A percentile compares a stretch with the other conserved stretches of the same genome.
These are phyloP conservation scores for Lerema accius DNA, from an alignment of 1,140 invertebrate genomes.

Conservation along the genomic window DNA sequence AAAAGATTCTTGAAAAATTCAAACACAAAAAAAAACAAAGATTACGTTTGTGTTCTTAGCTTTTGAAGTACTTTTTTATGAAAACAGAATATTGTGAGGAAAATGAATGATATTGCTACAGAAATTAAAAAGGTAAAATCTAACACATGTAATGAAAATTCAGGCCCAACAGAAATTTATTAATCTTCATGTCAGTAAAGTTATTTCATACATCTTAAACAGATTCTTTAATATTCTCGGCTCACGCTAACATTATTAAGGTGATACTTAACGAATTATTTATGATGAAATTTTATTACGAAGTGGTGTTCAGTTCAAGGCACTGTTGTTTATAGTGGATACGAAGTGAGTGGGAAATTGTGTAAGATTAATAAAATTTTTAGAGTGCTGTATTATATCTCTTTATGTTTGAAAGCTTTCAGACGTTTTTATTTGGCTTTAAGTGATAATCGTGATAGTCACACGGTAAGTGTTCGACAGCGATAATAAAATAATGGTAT, in stretches of 20 bases:
- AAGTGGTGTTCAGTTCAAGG: background rate
- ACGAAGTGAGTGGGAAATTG: constrained; percentile 5
- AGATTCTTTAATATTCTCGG: background rate
- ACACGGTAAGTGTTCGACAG: background rate
- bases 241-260: background rate
- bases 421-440: background rate
- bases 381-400: background rate
- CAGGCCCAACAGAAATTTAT: too few species aligned
- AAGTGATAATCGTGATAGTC: background rate
- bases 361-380: constrained; percentile 5
- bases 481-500: background rate
- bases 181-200: too few species aligned
- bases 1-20: too few species aligned
- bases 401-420: constrained; percentile 18
- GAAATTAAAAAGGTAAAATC: too few species aligned
- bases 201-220: too few species aligned
- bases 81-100: too few species aligned
- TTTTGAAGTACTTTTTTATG: too few species aligned
- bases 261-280: background rate
- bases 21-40: too few species aligned
- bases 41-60: too few species aligned
- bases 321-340: background rate
- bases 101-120: too few species aligned
- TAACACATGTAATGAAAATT: too few species aligned
- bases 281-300: background rate